Evolutionary conservation across 2,797 vertebrate genomes (phyloP), one percentile per base, ranked within the genome.

Genomic region (Arnoldichthys spilopterus): DNA sequence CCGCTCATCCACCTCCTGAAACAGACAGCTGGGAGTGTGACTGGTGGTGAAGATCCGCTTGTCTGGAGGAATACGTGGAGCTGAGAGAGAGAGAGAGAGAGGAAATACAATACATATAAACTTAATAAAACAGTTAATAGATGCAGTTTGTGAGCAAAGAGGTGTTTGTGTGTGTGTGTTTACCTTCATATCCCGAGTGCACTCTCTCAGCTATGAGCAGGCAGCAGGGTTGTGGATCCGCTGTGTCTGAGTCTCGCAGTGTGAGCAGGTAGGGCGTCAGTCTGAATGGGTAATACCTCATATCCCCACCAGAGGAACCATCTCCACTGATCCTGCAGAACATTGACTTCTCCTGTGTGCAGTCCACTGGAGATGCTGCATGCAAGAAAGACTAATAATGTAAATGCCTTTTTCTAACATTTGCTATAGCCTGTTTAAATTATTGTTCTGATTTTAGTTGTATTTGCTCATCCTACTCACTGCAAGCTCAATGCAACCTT

Each of bases 21-120:
- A 98, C 87, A 98, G 91, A 89, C 97, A 98, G 87, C 92, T 96
- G 77, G 97, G 96, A 16, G 93, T 96, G 88, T 99, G 97, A 85
- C 95, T 97, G 82, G 96, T 98, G 80, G 97, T 98, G 90, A 98
- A 98, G 90, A 98, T 94, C 87, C 96, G 94, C 90, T 98, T 98
- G 89, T 97, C 95, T 59, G 89, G 74, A 54, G 96, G 96, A 84
- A 99, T 98, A 43, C 93, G 94, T 87, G 97, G 96, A 90, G 96
- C 97, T 97, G 90, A 63, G 1, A 30, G 8, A 34, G 40, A 71
- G 16, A 77, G 47, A 66, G 8, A 24, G 34, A 49, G 0, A 28
- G 28, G n/a, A 34, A 82, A 61, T 26, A 15, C 1, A 37, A 15
- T n/a, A 22, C 11, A 12, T 22, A 37, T 26, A 16, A n/a, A 20